These are phyloP conservation scores for Pangasius larnaudii DNA, from an alignment of 2,797 vertebrate genomes.

Conservation along the genomic window DNA sequence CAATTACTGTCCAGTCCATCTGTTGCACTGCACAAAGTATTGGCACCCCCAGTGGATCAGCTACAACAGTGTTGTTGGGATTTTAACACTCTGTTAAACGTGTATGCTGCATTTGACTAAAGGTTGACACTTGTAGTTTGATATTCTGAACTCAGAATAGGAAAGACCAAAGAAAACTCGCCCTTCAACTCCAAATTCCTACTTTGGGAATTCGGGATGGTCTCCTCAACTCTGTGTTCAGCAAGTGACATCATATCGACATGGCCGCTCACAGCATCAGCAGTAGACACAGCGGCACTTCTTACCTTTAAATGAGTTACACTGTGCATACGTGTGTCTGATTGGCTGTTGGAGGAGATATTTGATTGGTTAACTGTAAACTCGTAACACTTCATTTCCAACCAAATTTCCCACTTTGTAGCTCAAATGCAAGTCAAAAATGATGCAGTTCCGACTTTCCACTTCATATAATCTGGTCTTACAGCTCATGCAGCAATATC, in stretches of 20 bases:
- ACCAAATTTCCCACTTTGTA: too few species aligned
- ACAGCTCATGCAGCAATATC: not conserved
- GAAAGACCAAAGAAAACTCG: too few species aligned
- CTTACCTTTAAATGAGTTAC: not conserved
- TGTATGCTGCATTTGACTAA: not conserved
- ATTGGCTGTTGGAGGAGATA: not conserved
- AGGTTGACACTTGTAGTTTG: too few species aligned
- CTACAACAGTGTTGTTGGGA: too few species aligned
- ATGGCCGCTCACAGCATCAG: not conserved
- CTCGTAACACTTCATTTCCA: not conserved
- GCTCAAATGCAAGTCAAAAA: not conserved
- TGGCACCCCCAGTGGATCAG: too few species aligned
- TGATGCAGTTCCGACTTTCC: not conserved
- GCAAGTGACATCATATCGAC: not conserved
- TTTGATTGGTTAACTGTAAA: not conserved
- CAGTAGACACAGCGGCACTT: not conserved
- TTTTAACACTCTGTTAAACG: too few species aligned
- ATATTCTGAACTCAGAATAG: too few species aligned
- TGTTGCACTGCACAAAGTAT: too few species aligned
- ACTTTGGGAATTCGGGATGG: too few species aligned
- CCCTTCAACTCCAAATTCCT: too few species aligned
- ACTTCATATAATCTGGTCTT: not conserved
- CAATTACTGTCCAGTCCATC: too few species aligned
- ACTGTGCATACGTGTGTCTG: not conserved
- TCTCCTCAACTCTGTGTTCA: not conserved